phyloP scores from a whole-genome alignment of 1,140 invertebrate genomes.

The Bombus fervidus region DNA sequence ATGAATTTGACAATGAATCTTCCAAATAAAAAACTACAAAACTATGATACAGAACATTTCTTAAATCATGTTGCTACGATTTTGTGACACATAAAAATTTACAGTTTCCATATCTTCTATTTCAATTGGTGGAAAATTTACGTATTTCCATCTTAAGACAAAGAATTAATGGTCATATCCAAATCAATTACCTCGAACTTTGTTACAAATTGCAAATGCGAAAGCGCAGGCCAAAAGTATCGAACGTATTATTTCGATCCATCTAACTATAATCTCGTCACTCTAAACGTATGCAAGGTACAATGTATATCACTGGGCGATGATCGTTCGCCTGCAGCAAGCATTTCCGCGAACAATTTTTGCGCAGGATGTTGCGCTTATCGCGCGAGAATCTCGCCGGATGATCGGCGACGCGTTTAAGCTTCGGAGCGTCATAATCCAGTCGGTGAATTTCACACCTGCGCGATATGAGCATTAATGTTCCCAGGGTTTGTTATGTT shows the following conservation, averaged over 20 bases:
- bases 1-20: no score
- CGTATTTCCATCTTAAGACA: no score
- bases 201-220: not conserved
- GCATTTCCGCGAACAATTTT: conserved; percentile 11
- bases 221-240: not conserved
- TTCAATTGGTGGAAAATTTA: no score
- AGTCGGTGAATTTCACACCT: conserved; percentile 38
- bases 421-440: conserved; percentile 3
- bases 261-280: not conserved
- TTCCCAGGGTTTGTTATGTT: conserved; percentile 10
- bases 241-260: not conserved
- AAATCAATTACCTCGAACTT: not conserved
- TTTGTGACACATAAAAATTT: no score
- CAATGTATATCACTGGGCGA: not conserved
- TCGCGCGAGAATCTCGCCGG: conserved; percentile 8
- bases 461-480: conserved; percentile 23
- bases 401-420: conserved; percentile 36
- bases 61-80: no score
- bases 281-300: not conserved
- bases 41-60: no score
- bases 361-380: not conserved
- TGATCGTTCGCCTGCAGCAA: not conserved
- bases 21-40: no score
- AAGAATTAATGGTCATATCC: not conserved
- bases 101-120: no score